Conservation (phyloP, 2,113 vertebrate genomes). For the Menura novaehollandiae region DNA sequence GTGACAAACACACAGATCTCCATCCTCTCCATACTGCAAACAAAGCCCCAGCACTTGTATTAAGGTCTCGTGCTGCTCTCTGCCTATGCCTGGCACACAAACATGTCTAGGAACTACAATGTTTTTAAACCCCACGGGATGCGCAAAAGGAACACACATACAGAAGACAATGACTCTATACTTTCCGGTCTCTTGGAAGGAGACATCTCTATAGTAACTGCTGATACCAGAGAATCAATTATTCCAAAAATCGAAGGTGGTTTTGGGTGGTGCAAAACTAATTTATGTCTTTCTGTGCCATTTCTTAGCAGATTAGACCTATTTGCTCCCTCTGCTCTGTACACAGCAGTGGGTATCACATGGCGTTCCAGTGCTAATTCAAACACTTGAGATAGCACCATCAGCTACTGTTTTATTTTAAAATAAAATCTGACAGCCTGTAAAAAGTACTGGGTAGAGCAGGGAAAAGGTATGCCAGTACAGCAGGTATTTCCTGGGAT, state of each 20-base stretch:
- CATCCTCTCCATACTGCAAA: neutral
- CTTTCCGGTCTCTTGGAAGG: neutral
- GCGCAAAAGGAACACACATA: neutral
- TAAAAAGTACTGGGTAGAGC: neutral
- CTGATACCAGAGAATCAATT: neutral
- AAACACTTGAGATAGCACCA: neutral
- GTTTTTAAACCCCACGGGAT: neutral
- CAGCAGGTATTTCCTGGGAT: neutral
- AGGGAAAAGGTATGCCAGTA: neutral
- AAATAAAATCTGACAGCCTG: neutral
- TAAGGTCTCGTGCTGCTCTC: neutral
- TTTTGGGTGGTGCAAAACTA: neutral
- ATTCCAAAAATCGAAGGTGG: neutral
- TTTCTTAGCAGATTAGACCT: neutral
- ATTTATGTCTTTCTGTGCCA: neutral
- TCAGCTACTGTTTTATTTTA: neutral
- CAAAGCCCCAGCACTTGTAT: neutral
- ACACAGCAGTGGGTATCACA: neutral
- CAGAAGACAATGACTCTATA: accelerated
- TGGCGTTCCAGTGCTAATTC: neutral
- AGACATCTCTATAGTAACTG: neutral
- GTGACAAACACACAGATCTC: neutral
- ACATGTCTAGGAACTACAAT: neutral
- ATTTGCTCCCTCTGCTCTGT: neutral
- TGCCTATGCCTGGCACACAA: neutral